These are phyloP conservation scores for Marmota monax DNA, from an alignment of 2,113 vertebrate species.

Conservation along the genomic window DNA sequence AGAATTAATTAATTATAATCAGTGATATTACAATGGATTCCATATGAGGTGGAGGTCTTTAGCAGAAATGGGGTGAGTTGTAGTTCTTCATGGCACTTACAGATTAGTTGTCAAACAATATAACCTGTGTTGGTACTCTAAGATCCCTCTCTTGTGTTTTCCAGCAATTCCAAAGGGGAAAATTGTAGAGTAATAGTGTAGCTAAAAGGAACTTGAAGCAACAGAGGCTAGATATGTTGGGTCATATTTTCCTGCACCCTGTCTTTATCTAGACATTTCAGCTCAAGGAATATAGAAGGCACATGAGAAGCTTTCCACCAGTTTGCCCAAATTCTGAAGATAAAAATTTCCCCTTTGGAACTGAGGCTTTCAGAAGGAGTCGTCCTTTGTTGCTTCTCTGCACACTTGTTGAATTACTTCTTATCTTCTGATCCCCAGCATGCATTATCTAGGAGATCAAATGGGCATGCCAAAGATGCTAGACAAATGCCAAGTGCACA, in stretches of 20 bases:
- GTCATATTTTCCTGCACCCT: conserved; percentile 56
- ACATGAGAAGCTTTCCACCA: conserved; percentile 1
- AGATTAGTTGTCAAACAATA: conserved; percentile 80
- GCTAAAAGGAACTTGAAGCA: conserved; percentile 45
- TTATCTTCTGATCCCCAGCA: conserved; percentile 57
- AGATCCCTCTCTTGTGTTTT: conserved; percentile 20
- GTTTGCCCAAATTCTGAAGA: conserved; percentile 38
- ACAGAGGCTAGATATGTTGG: neutral
- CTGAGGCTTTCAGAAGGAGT: conserved; percentile 43
- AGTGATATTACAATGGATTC: conserved; percentile 68
- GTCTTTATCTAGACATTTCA: conserved; percentile 26
- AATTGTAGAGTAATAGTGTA: neutral
- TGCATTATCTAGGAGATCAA: conserved; percentile 74
- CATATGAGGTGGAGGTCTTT: conserved; percentile 74
- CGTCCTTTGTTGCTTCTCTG: conserved; percentile 60
- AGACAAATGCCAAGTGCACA: conserved; percentile 87
- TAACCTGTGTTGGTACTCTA: conserved; percentile 50
- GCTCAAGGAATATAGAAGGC: neutral
- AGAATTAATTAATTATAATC: conserved; percentile 84
- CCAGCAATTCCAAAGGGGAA: conserved; percentile 40
- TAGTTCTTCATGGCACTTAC: conserved; percentile 72
- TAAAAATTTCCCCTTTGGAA: conserved; percentile 21
- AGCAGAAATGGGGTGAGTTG: conserved; percentile 69
- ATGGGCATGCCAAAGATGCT: conserved; percentile 83
- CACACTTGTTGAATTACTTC: conserved; percentile 61